Conservation (phyloP, 1,140 invertebrate genomes). For the Aphaenogaster floridana region DNA sequence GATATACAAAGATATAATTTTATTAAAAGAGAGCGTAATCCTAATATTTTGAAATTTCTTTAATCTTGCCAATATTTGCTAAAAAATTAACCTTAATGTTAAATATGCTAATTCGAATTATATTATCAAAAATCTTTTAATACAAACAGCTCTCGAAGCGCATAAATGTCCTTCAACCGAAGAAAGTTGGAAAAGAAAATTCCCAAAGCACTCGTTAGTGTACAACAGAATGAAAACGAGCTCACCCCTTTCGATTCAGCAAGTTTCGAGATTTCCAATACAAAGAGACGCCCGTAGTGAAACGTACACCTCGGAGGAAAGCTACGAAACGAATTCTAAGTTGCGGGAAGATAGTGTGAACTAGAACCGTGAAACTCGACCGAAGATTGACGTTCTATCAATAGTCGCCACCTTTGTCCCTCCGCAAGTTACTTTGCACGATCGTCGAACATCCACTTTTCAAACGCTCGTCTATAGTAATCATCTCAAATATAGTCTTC, state of each 20-base stretch:
- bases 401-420: conserved; percentile 37
- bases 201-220: neutral
- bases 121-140: conserved; percentile 21
- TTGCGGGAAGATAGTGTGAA: conserved; percentile 18
- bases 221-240: neutral
- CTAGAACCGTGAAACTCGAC: conserved; percentile 22
- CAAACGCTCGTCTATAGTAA: neutral
- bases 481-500: neutral
- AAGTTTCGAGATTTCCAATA: conserved; percentile 50
- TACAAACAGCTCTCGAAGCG: neutral
- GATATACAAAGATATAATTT: neutral
- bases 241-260: neutral
- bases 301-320: conserved; percentile 23
- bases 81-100: neutral
- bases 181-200: neutral
- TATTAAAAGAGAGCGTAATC: neutral
- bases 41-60: conserved; percentile 8
- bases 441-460: conserved; percentile 29
- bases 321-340: conserved; percentile 36
- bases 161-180: neutral
- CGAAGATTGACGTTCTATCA: conserved; percentile 42
- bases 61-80: neutral
- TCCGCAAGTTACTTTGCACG: neutral
- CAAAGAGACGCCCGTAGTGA: conserved; percentile 25
- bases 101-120: conserved; percentile 9